Percentiles rank a stretch among this genome's conserved stretches.
Conservation (phyloP, 2,888 invertebrate genomes). For the Brassicogethes aeneus region DNA sequence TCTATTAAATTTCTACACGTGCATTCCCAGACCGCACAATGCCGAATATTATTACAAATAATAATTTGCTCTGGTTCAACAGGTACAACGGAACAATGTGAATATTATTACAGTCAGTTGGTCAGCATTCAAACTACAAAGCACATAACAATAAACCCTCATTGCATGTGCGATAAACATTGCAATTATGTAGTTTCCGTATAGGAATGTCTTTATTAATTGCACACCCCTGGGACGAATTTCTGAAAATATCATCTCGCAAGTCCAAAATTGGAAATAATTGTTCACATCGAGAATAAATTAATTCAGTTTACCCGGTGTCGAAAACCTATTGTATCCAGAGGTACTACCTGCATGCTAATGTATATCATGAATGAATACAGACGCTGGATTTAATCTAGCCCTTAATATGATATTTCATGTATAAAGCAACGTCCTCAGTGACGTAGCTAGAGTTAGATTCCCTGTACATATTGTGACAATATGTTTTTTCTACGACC, state of each 20-base stretch:
- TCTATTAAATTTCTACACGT: not conserved
- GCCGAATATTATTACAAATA: not conserved
- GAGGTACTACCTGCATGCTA: no score
- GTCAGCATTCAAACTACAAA: conserved; percentile 19
- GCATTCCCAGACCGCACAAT: not conserved
- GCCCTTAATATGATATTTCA: no score
- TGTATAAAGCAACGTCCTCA: no score
- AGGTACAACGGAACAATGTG: conserved; percentile 14
- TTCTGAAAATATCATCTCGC: conserved; percentile 23
- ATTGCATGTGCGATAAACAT: conserved; percentile 23
- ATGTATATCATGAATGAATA: no score
- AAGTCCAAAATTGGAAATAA: conserved; percentile 23
- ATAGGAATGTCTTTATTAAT: conserved; percentile 23
- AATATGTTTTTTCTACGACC: no score
- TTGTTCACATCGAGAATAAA: no score
- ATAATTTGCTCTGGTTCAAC: conserved; percentile 7
- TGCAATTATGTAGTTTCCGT: conserved; percentile 20
- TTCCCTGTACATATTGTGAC: no score
- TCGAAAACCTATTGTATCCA: no score
- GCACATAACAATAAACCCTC: conserved; percentile 20
- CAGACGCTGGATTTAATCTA: no score
- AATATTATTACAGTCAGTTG: conserved; percentile 16
- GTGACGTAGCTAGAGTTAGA: no score
- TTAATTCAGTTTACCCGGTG: no score
- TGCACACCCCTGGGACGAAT: conserved; percentile 16